phyloP scores from a whole-genome alignment of 2,113 vertebrate species.

The Heterocephalus glaber region DNA sequence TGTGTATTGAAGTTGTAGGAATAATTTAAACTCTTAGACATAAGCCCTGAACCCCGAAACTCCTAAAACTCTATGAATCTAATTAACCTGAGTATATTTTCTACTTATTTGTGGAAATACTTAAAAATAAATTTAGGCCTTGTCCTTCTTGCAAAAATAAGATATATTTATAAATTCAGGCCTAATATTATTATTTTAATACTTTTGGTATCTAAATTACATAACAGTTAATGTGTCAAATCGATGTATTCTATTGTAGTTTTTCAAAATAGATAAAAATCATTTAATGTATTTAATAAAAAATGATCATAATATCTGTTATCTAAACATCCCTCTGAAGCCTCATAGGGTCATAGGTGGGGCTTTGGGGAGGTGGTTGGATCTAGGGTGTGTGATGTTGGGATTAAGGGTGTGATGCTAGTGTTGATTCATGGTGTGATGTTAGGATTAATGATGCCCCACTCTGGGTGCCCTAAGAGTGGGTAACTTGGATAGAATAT shows the following conservation, averaged over 20 bases:
- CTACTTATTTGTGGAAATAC: background rate
- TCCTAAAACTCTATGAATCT: conserved; percentile 22
- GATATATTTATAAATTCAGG: background rate
- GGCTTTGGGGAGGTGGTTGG: background rate
- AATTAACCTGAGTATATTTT: conserved; percentile 60
- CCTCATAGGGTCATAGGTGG: background rate
- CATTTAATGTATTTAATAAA: background rate
- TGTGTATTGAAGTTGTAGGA: conserved; percentile 66
- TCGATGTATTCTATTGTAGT: background rate
- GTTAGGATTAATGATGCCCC: background rate
- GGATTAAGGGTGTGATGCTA: background rate
- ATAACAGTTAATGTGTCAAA: background rate
- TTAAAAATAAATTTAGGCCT: background rate
- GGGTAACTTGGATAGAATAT: background rate
- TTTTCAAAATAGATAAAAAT: background rate
- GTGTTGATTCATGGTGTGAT: background rate
- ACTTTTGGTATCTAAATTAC: background rate
- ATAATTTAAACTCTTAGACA: conserved; percentile 57
- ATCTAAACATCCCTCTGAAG: background rate
- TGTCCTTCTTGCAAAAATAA: background rate
- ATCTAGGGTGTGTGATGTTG: background rate
- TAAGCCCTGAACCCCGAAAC: background rate
- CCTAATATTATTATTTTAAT: background rate
- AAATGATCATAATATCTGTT: background rate
- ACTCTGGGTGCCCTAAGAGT: too few relatives aligned